Base-by-base conservation (phyloP, 2,888 invertebrate genomes). In the Lithophane leautieri region DNA sequence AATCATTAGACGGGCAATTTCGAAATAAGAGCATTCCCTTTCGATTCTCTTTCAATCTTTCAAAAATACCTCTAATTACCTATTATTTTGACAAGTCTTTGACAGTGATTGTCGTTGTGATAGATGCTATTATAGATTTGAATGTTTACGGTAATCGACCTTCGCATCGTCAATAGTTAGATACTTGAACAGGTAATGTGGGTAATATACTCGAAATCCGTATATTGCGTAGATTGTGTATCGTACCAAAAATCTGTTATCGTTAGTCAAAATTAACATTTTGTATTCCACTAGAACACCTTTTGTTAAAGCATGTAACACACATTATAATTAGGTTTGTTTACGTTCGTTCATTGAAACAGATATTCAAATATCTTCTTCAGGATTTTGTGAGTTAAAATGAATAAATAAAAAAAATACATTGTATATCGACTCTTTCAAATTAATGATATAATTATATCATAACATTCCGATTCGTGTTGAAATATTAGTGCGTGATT, bases 291-390 rank as follows among this genome's bases (percentile, higher is more conserved):
- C 14, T 16, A 66, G 16, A 69, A 52, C 28, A 34, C 19, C 54
- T 50, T 81, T 69, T 78, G 14, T 63, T 77, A 9, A 28, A 50
- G 34, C 34, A 44, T 25, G 63, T 40, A 47, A 72, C 28, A 62
- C 9, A 50, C 40, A 68, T 54, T 44, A 68, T 40, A 42, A 63
- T 65, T 34, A 68, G 34, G 19, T 40, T 34, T 40, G 34, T 47
- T 78, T 74, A 72, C 42, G 3, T 22, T 54, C 9, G 25, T 47
- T 14, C 19, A 16, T 19, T 19, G 19, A 25, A 56, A 69, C 7
- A 70, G 25, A 50, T 47, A 52, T n/a, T 67, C 7, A 34, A 34
- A 67, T 34, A 34, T 16, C 16, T n/a, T n/a, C 50, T 50, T 22
- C 6, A 16, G 14, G 14, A 50, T 22, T 28, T 50, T 9, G 14